Evolutionary conservation across 2,797 vertebrate species (phyloP).

Genomic region (Arctocebus calabarensis): DNA sequence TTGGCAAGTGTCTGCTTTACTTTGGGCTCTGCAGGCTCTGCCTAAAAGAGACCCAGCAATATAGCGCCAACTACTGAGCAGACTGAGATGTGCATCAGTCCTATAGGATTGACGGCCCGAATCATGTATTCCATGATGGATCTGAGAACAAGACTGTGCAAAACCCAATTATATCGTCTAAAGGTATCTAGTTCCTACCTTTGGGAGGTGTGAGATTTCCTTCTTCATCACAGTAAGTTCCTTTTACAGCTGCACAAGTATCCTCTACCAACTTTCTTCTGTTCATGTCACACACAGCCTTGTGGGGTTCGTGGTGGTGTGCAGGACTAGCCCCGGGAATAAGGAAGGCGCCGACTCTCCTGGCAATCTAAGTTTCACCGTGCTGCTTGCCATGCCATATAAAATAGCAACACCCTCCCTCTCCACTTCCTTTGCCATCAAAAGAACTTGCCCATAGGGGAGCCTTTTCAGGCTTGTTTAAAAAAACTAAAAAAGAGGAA

Average conservation of each 20-base stretch:
- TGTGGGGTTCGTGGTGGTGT: too few species aligned
- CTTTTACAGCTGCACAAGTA: neutral
- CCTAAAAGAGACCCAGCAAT: neutral
- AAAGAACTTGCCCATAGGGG: neutral
- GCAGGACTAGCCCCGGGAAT: too few species aligned
- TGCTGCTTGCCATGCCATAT: constrained; percentile 5
- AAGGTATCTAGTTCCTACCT: neutral
- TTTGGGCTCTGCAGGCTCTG: neutral
- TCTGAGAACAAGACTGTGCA: neutral
- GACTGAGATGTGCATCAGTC: neutral
- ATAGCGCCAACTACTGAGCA: neutral
- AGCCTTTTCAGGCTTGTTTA: neutral
- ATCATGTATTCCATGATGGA: neutral
- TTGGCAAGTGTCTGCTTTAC: neutral
- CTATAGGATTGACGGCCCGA: neutral
- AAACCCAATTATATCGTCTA: too few species aligned
- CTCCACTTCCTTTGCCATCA: constrained; percentile 31
- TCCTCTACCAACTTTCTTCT: neutral
- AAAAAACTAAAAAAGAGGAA: neutral
- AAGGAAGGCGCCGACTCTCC: neutral
- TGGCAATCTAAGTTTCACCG: neutral
- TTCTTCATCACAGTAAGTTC: neutral
- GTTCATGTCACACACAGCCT: too few species aligned
- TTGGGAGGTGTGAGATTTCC: too few species aligned
- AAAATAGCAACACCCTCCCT: constrained; percentile 31